Base-by-base conservation (phyloP, 2,888 invertebrate species). In the Campoletis raptor region DNA sequence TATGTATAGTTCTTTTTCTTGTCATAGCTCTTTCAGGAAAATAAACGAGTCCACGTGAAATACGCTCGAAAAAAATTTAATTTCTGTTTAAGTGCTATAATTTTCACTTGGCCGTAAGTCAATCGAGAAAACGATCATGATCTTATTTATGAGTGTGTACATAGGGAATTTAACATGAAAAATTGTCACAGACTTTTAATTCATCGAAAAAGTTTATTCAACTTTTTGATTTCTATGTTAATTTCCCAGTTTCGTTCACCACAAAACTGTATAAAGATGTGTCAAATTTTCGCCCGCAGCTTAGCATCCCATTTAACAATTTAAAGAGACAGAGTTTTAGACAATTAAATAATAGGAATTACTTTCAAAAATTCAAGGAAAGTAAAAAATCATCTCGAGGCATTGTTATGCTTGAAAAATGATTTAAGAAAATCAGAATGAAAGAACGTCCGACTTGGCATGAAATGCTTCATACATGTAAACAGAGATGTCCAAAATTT, bases 71-170 rank as follows among this genome's bases (percentile, higher is more conserved):
- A 24, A 85, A 79, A 78, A 85, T 76, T 61, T 85, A 74, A 79
- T 82, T 79, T 78, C 64, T 61, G 54, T 72, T 66, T 64, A 36
- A 69, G 18, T 48, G 78, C 57, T 57, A 48, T 64, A 57, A 69
- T 54, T 42, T 52, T 52, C 67, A 40, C 69, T 82, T n/a, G 67
- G 57, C 54, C 82, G 78, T 82, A 85, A 85, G 74, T 85, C 78
- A 69, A 82, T 85, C 78, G 81, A 74, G 74, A 67, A 45, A 79
- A 48, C 66, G 10, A 67, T 70, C 36, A 5, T 10, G 36, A 15
- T 30, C 40, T 15, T 57, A 42, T 67, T 37, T 67, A 67, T n/a
- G 42, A 18, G 15, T 30, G 21, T n/a, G 24, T 42, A 24, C 72
- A 73, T 2, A 48, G 42, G 54, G 54, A n/a, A 42, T 54, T 21